Conservation (phyloP, 2,113 vertebrate genomes). For the Paradisaea rubra region DNA sequence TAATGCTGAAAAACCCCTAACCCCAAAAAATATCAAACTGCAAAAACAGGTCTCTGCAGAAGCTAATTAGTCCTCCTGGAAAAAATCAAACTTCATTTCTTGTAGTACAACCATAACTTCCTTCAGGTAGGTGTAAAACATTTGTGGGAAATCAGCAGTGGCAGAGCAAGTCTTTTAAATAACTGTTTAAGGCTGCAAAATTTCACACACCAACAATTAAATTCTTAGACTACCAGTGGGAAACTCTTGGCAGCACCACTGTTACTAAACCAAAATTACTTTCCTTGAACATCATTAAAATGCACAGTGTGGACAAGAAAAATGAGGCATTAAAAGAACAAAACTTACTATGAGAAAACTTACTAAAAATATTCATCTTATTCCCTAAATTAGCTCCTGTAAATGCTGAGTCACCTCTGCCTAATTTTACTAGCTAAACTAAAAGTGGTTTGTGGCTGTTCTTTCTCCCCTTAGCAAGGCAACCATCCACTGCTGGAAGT, state of each 20-base stretch:
- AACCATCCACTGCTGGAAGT: background rate
- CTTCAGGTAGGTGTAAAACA: background rate
- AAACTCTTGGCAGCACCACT: background rate
- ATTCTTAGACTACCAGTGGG: background rate
- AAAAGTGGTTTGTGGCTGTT: background rate
- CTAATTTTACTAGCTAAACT: background rate
- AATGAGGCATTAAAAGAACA: background rate
- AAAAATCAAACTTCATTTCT: background rate
- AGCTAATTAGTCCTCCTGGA: background rate
- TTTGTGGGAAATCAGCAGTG: background rate
- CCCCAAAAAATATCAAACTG: background rate
- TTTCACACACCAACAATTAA: background rate
- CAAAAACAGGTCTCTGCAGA: background rate
- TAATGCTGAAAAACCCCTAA: background rate
- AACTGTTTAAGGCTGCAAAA: background rate
- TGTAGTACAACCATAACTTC: background rate
- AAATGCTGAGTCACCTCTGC: background rate
- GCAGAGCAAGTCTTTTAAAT: background rate
- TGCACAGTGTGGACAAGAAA: background rate
- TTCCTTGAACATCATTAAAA: background rate
- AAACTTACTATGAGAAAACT: background rate
- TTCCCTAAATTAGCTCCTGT: background rate
- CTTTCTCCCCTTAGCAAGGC: background rate
- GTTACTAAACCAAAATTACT: background rate
- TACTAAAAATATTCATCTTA: background rate